Evolutionary conservation across 2,113 vertebrate species (phyloP).

Genomic region (Scalopus aquaticus): DNA sequence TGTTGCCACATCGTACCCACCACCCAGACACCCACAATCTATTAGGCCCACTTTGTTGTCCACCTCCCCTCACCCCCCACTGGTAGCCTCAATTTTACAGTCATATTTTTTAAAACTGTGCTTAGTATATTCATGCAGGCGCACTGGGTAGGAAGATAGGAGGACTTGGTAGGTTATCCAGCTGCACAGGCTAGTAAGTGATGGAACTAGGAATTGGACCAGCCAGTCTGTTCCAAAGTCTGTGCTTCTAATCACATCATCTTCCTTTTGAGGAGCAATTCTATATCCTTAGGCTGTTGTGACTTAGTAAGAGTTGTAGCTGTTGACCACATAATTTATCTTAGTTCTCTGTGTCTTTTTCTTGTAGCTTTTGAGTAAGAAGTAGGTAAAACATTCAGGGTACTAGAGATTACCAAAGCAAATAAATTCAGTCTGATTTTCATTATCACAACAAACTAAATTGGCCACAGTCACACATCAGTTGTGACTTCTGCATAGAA

Average conservation of each 20-base stretch:
- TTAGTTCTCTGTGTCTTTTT: not conserved
- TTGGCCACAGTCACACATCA: not conserved
- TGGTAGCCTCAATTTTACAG: not conserved
- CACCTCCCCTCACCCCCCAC: no score
- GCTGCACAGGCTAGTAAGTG: not conserved
- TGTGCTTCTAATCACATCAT: not conserved
- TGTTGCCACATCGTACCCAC: no score
- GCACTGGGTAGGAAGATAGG: no score
- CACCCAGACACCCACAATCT: no score
- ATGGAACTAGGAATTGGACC: not conserved
- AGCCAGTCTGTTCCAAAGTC: no score
- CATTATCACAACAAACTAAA: not conserved
- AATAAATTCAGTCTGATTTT: not conserved
- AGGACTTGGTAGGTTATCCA: not conserved
- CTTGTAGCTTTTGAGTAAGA: not conserved
- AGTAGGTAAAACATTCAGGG: not conserved
- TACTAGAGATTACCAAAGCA: not conserved
- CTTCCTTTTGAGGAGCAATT: not conserved
- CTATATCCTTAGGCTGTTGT: not conserved
- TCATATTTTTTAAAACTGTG: not conserved
- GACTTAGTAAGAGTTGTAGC: not conserved
- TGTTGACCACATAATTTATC: not conserved
- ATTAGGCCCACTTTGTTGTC: no score
- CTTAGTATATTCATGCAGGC: not conserved
- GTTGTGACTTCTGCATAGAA: not conserved